These are phyloP conservation scores for Sinella curviseta DNA, from an alignment of 1,140 invertebrate species.

Conservation along the genomic window DNA sequence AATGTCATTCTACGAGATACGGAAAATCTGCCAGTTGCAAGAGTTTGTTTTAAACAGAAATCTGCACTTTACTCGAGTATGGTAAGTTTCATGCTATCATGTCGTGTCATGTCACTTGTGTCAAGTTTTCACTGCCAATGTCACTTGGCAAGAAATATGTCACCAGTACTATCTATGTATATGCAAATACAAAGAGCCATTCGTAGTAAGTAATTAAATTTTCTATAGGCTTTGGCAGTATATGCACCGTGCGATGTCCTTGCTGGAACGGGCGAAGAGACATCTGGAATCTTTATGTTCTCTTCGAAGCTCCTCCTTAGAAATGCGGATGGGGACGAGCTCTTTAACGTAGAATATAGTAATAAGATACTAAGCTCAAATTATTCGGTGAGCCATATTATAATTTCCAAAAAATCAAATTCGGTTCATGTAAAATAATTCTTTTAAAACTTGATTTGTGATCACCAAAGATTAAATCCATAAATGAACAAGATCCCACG, in stretches of 20 bases:
- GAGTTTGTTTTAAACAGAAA: constrained; percentile 43
- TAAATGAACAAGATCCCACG: background rate
- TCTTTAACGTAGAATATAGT: constrained; percentile 30
- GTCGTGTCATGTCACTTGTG: background rate
- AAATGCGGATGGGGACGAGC: constrained; percentile 34
- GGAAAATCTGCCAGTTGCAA: constrained; percentile 27
- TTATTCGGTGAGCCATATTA: background rate
- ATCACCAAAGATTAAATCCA: constrained; percentile 6
- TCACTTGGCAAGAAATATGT: too few species aligned
- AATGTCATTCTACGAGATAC: constrained; percentile 33
- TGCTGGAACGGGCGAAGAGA: constrained; percentile 36
- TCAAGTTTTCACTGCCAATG: background rate
- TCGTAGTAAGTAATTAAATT: background rate
- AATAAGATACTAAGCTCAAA: background rate
- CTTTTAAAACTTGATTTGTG: background rate
- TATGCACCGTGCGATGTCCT: constrained; percentile 33
- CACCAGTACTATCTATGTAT: background rate
- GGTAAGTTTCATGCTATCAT: background rate
- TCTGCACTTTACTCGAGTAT: constrained; percentile 23
- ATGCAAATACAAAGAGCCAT: background rate
- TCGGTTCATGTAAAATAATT: background rate
- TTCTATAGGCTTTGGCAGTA: constrained; percentile 32
- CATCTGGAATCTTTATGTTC: constrained; percentile 10
- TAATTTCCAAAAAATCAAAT: background rate
- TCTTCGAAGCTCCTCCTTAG: constrained; percentile 29